Evolutionary conservation across 2,797 vertebrate species (phyloP).

Genomic region (Crenichthys baileyi): DNA sequence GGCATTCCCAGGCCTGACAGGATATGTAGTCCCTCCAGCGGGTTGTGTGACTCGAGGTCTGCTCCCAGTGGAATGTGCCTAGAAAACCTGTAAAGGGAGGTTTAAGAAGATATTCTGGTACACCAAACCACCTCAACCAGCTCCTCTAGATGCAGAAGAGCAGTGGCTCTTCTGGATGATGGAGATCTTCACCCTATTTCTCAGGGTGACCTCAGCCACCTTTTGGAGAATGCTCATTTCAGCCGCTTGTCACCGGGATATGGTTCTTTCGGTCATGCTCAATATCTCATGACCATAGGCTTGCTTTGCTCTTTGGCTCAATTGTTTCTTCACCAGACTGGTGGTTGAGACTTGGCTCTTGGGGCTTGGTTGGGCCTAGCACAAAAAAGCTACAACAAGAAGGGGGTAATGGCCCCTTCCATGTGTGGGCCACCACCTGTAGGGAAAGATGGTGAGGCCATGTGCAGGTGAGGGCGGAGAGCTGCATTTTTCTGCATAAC

Average conservation of each 20-base stretch:
- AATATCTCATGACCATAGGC: no score
- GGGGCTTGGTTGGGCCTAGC: background rate
- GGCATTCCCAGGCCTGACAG: background rate
- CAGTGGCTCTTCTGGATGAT: background rate
- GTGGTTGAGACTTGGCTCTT: background rate
- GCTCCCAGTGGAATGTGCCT: no score
- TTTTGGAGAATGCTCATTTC: background rate
- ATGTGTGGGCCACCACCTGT: background rate
- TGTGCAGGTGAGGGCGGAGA: background rate
- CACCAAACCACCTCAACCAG: background rate
- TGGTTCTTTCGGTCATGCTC: background rate
- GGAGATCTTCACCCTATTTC: background rate
- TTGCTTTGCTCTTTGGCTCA: no score
- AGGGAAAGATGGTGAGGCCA: background rate
- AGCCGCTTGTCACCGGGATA: background rate
- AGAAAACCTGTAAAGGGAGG: background rate
- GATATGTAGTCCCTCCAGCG: background rate
- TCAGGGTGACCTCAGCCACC: background rate
- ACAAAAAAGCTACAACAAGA: background rate
- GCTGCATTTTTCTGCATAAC: background rate
- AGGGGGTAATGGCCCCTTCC: background rate
- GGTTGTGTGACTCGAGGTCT: no score
- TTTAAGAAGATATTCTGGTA: background rate
- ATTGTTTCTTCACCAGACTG: background rate
- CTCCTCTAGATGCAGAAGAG: background rate